Evolutionary conservation across 2,113 vertebrate genomes (phyloP).

Genomic region (Quiscalus mexicanus): DNA sequence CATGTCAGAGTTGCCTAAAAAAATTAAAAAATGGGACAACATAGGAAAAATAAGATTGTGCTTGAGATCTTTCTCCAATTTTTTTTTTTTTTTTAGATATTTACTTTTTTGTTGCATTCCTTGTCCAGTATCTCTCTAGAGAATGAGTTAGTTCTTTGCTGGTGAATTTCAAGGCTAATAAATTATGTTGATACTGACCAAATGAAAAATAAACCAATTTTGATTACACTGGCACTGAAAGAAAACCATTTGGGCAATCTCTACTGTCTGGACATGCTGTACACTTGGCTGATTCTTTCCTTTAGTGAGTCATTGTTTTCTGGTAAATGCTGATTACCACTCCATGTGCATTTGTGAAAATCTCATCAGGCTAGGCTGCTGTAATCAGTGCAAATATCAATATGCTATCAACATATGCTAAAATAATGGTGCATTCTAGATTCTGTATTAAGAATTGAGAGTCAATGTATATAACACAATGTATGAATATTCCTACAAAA

Average conservation of each 20-base stretch:
- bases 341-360: not conserved
- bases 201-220: constrained; percentile 49
- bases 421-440: not conserved
- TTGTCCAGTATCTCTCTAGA: not conserved
- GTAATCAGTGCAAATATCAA: not conserved
- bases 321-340: constrained; percentile 45
- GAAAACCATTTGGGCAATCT: constrained; percentile 52
- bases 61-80: not conserved
- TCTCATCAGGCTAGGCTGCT: not conserved
- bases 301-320: constrained; percentile 49
- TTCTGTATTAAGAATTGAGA: not conserved
- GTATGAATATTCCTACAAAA: not conserved
- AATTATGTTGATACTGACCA: not conserved
- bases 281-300: constrained; percentile 46
- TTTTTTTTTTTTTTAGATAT: not conserved
- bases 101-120: not conserved
- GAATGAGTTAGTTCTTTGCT: not conserved
- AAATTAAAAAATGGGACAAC: not conserved
- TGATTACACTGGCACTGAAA: constrained; percentile 45
- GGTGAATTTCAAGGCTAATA: not conserved
- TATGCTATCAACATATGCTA: not conserved
- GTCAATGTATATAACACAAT: not conserved
- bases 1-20: not conserved
- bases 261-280: constrained; percentile 43
- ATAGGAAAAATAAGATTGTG: not conserved